Conservation (phyloP, 1,140 invertebrate species). For the Ruditapes philippinarum region DNA sequence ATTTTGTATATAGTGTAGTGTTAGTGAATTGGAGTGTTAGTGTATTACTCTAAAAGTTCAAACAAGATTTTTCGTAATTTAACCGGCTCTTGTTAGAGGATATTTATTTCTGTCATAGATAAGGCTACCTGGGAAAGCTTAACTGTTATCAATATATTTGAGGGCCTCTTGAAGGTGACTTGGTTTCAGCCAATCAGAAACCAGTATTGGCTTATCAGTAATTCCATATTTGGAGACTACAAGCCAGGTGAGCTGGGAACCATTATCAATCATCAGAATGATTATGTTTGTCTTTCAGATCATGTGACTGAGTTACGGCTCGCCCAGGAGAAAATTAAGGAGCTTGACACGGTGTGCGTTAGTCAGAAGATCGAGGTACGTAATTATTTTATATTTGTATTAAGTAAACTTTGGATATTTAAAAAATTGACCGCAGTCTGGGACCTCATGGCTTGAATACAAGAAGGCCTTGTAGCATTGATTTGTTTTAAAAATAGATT, state of each 20-base stretch:
- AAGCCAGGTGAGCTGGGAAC: conserved; percentile 46
- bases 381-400: conserved; percentile 46
- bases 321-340: conserved; percentile 81
- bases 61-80: not conserved
- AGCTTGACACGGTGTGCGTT: conserved; percentile 73
- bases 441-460: not conserved
- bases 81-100: conserved; percentile 28
- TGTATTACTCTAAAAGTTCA: not conserved
- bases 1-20: no score
- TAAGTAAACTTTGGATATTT: not conserved
- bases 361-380: conserved; percentile 81
- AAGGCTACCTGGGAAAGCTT: conserved; percentile 57
- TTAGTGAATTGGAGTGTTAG: no score
- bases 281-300: conserved; percentile 79
- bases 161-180: conserved; percentile 32
- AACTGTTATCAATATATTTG: conserved; percentile 53
- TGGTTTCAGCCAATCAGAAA: conserved; percentile 45
- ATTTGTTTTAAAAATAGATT: no score
- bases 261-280: conserved; percentile 1
- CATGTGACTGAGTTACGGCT: conserved; percentile 82
- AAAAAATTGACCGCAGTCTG: not conserved
- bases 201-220: conserved; percentile 54
- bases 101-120: conserved; percentile 32
- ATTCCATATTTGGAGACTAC: conserved; percentile 58
- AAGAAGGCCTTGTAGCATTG: no score